Base-by-base conservation (phyloP, 2,888 invertebrate genomes). In the Electrophaes corylata region DNA sequence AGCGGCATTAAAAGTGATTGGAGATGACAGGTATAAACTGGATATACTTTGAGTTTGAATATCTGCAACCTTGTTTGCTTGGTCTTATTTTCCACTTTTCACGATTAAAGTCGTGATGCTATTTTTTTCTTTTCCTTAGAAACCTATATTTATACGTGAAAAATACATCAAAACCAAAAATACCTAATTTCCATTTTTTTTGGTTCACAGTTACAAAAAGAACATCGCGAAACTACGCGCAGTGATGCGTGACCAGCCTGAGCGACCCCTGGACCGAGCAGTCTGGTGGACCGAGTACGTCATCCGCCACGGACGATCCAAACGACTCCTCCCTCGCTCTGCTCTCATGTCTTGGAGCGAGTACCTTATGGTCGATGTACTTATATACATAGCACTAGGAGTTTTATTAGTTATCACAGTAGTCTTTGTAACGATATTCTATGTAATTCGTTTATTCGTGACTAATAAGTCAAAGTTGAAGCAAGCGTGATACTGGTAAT, bases 271-370 rank as follows among this genome's bases (percentile, higher is more conserved):
- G 0, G 69, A 77, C 1, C 72, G 73, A 11, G 72, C 73, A 0
- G 62, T 73, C 5, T 74, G 74, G 76, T 76, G 78, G 78, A 67
- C 67, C 2, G 76, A 78, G 41, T 69, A 77, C 47, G 70, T 75
- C 3, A 23, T 78, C 0, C 69, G 76, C 0, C 72, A 79, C 46
- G 67, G 70, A 0, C 74, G 72, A 3, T 72, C 72, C 2, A 60
- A 57, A 4, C 75, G 77, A 19, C 62, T 78, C 0, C 65, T 70
- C 8, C 46, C 71, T 0, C 62, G 69, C 1, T 64, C 69, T 1
- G 76, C 77, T 0, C 68, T 70, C 12, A 65, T 71, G 8, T 45
- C 68, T n/a, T 73, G 69, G 67, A 47, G 53, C 18, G 60, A 69
- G 12, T 67, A 63, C 47, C 43, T 60, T 10, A 62, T 65, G 64